These are phyloP conservation scores for Drosophila miranda DNA, from an alignment of 1,140 invertebrate genomes.

Conservation along the genomic window DNA sequence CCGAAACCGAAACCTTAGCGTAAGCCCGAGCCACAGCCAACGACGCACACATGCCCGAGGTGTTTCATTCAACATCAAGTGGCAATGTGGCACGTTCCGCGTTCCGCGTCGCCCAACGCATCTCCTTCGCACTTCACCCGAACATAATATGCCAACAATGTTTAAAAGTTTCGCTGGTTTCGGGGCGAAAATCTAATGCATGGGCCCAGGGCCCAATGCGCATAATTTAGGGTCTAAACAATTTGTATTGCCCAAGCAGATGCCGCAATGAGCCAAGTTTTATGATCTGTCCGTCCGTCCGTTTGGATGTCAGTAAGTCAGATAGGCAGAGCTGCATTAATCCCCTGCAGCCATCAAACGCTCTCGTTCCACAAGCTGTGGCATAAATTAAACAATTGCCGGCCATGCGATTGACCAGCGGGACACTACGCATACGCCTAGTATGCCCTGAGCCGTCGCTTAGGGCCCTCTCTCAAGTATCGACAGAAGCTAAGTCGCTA, in stretches of 20 bases:
- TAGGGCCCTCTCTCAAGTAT: too few relatives aligned
- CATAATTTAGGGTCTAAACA: constrained; percentile 74
- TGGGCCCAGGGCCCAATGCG: constrained; percentile 23
- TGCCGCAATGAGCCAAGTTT: constrained; percentile 53
- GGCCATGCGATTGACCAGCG: constrained; percentile 34
- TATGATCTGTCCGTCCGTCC: constrained; percentile 37
- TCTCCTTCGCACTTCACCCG: not conserved
- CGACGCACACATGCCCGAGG: constrained; percentile 53
- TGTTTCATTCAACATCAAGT: constrained; percentile 76
- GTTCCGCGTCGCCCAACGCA: constrained; percentile 19
- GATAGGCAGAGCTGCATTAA: constrained; percentile 55
- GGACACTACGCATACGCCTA: constrained; percentile 48
- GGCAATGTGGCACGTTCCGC: constrained; percentile 59
- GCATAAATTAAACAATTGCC: constrained; percentile 59
- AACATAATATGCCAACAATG: constrained; percentile 72
- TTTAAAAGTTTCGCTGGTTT: constrained; percentile 58
- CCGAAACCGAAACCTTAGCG: constrained; percentile 7
- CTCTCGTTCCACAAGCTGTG: constrained; percentile 40
- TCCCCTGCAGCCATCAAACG: constrained; percentile 56
- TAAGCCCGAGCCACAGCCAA: constrained; percentile 3
- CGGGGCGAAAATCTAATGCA: constrained; percentile 56
- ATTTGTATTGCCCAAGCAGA: constrained; percentile 73
- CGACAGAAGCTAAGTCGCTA: constrained; percentile 16
- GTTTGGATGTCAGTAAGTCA: not conserved
- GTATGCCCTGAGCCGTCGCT: not conserved